Evolutionary conservation across 2,113 vertebrate species (phyloP).

Genomic region (Apodemus sylvaticus): DNA sequence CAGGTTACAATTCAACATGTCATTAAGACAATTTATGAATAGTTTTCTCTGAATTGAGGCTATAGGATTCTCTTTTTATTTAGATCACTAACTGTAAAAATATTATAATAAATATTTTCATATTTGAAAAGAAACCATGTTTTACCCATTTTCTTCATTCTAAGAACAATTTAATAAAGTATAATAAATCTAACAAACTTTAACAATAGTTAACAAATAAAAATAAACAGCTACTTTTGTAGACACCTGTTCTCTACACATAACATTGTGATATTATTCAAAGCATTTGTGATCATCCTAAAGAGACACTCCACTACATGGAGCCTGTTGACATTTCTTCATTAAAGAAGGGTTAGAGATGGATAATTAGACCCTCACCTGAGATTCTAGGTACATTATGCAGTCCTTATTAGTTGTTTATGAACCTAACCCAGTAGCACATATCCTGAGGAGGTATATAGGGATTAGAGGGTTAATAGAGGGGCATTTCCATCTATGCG

Average conservation of each 20-base stretch:
- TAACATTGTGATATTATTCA: not conserved
- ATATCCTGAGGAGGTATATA: not conserved
- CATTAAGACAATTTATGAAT: not conserved
- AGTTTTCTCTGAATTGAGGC: not conserved
- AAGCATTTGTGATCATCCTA: not conserved
- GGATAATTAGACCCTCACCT: not conserved
- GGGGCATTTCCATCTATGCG: not conserved
- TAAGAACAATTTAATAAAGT: not conserved
- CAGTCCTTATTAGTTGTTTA: not conserved
- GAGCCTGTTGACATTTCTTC: not conserved
- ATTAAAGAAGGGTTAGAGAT: not conserved
- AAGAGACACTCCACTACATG: not conserved
- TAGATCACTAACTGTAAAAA: not conserved
- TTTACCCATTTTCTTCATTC: not conserved
- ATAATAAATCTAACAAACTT: not conserved
- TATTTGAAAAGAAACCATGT: not conserved
- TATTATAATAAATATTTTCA: not conserved
- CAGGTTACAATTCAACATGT: not conserved
- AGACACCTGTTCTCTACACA: not conserved
- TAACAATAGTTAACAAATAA: not conserved
- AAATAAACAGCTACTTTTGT: not conserved
- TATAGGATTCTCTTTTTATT: not conserved
- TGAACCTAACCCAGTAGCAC: not conserved
- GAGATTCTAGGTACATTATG: not conserved
- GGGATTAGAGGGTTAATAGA: not conserved